Evolutionary conservation across 2,113 vertebrate species (phyloP), one percentile per base, ranked within the genome.

Genomic region (Thalassarche chlororhynchos): DNA sequence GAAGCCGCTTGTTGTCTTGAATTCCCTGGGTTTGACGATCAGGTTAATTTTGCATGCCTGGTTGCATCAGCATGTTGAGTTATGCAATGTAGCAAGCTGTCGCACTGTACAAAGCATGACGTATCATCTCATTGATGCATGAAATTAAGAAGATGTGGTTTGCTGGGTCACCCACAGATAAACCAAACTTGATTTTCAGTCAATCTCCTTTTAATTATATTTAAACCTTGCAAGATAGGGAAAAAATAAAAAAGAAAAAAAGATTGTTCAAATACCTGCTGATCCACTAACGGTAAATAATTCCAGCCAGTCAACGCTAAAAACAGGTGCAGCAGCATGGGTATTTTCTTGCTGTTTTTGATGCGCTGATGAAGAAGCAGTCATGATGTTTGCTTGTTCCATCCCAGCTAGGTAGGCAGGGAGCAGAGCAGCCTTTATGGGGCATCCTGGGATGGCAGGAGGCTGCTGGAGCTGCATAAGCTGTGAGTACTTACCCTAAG

Each of bases 121-220:
- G 74, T 97, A 98, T 98, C 98, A 96, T 95, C 94, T 17, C 96
- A 96, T 6, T 20, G 80, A 97, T 96, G 98, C 98, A 98, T 98
- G 98, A 98, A 98, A 98, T 98, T 98, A 98, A 98, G 98, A 98
- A 97, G 98, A 98, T 98, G 98, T 97, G 97, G 72, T 97, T 98
- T 98, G 98, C 98, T 98, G 98, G 98, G 97, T 98, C 97, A 98
- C 95, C 84, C 95, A 95, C 93, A 98, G 97, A 98, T 98, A 98
- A 98, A 98, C 96, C 97, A 96, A 96, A 96, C 97, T 96, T 95
- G 96, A 57, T 98, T 96, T 96, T 83, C 97, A 98, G 90, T 83
- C 91, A 96, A 96, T 97, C 96, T 93, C 97, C 87, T 95, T 98
- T 98, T 97, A 98, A 96, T 98, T 97, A 97, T 61, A 88, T 70